Conservation (phyloP, 2,113 vertebrate genomes). For the Apodemus sylvaticus region DNA sequence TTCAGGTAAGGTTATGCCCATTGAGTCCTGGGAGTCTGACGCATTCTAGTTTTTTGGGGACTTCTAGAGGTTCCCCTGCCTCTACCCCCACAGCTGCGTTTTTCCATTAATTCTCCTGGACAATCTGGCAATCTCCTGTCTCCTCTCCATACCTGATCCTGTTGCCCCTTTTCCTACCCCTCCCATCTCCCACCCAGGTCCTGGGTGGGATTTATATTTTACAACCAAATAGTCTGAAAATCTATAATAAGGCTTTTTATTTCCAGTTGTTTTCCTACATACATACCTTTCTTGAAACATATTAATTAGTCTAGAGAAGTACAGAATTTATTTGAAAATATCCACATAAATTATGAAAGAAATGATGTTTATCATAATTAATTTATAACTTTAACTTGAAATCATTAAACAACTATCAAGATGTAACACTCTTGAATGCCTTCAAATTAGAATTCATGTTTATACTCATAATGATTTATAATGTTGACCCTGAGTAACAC, state of each 20-base stretch:
- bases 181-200: too few relatives aligned
- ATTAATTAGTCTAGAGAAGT: not conserved
- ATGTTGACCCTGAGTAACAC: not conserved
- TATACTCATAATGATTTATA: not conserved
- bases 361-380: not conserved
- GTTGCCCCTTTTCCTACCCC: fast-evolving
- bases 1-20: too few relatives aligned
- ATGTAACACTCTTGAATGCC: not conserved
- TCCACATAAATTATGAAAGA: not conserved
- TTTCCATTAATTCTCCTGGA: too few relatives aligned
- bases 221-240: too few relatives aligned
- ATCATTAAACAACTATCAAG: not conserved
- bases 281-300: not conserved
- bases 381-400: not conserved
- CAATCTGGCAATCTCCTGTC: too few relatives aligned
- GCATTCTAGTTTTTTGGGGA: too few relatives aligned
- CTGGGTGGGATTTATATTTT: too few relatives aligned
- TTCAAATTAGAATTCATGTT: not conserved
- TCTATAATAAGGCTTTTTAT: not conserved
- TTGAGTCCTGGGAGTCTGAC: too few relatives aligned
- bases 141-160: too few relatives aligned
- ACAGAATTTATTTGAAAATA: not conserved
- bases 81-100: too few relatives aligned
- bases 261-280: not conserved
- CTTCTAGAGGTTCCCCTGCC: too few relatives aligned